Conservation (phyloP, 2,797 vertebrate species). For the Calcarius lapponicus region DNA sequence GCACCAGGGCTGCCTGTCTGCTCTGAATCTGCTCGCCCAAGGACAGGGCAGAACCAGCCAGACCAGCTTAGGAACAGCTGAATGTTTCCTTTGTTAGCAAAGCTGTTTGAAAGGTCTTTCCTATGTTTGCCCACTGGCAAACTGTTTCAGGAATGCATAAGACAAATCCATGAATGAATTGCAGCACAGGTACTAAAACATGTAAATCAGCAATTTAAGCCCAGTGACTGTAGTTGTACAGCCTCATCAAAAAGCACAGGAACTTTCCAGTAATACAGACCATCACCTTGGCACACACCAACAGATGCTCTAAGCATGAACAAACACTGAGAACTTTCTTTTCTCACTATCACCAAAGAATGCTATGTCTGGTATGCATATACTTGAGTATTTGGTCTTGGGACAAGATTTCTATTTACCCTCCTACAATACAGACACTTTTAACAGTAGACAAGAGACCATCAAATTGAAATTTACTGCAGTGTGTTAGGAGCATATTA, state of each 20-base stretch:
- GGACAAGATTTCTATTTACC: slow-evolving; percentile 34
- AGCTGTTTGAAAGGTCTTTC: neutral
- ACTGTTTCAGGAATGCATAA: slow-evolving; percentile 8
- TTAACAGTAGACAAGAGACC: neutral
- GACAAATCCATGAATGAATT: neutral
- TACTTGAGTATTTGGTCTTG: neutral
- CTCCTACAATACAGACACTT: neutral
- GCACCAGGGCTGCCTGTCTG: neutral
- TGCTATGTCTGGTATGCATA: neutral
- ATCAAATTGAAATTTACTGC: neutral
- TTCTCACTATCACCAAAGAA: neutral
- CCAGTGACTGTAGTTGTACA: neutral
- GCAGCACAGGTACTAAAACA: neutral
- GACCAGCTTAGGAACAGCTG: slow-evolving; percentile 4
- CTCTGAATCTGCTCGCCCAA: neutral
- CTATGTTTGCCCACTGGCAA: neutral
- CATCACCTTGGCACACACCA: neutral
- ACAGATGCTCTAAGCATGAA: neutral
- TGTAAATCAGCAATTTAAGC: neutral
- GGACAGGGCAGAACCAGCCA: neutral
- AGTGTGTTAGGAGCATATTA: neutral
- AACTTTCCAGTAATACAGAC: neutral
- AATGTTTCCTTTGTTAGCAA: slow-evolving; percentile 7
- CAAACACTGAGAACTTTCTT: neutral
- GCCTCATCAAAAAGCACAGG: neutral